Conservation (phyloP, 2,797 vertebrate genomes). For the Onychomys torridus region DNA sequence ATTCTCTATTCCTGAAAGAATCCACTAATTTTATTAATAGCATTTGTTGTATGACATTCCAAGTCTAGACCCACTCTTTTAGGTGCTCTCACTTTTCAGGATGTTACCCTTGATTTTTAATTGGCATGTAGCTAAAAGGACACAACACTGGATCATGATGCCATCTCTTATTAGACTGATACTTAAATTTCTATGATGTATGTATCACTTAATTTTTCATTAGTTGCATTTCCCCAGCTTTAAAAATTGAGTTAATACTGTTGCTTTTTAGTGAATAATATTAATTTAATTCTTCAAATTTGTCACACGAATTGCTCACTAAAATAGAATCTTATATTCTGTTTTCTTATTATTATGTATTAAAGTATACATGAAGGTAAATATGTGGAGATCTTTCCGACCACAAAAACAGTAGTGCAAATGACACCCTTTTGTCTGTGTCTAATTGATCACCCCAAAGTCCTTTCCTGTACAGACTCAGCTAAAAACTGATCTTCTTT, state of each 20-base stretch:
- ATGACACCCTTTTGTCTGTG: background rate
- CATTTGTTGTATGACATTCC: fast-evolving
- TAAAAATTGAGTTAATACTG: background rate
- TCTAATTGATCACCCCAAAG: background rate
- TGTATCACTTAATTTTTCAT: background rate
- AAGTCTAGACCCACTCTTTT: background rate
- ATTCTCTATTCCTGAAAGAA: background rate
- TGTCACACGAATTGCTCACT: background rate
- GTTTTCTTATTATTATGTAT: background rate
- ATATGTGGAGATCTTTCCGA: background rate
- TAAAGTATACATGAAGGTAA: background rate
- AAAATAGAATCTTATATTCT: background rate
- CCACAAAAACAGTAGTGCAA: background rate
- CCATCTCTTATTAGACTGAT: background rate
- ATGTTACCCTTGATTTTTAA: background rate
- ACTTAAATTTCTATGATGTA: background rate
- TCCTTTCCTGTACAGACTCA: background rate
- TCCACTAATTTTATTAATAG: background rate
- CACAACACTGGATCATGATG: background rate
- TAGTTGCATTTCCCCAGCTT: background rate
- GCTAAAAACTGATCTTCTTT: background rate
- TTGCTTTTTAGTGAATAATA: background rate
- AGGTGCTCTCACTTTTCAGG: background rate
- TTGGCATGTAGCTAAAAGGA: background rate
- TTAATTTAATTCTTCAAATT: background rate